Conservation (phyloP, 2,797 vertebrate genomes). For the Notamacropus eugenii region DNA sequence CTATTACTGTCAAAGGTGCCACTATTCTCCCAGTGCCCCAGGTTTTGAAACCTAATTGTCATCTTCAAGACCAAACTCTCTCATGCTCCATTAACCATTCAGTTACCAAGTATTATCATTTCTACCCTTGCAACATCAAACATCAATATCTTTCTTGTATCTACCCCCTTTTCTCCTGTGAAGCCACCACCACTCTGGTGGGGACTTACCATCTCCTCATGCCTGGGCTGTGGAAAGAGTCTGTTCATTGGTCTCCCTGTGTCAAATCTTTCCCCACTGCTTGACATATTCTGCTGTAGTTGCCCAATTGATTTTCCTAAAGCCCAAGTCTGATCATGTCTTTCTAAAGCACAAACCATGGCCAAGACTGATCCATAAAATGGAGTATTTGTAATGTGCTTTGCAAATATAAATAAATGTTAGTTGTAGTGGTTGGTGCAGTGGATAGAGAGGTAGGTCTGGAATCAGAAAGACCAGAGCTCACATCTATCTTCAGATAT, state of each 20-base stretch:
- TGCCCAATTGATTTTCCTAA: not conserved
- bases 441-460: not conserved
- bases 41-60: not conserved
- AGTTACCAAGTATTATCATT: not conserved
- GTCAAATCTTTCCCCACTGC: not conserved
- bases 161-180: not conserved
- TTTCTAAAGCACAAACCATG: too few species aligned
- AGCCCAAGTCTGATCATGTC: too few species aligned
- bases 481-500: too few species aligned
- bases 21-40: too few species aligned
- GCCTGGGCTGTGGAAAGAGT: not conserved
- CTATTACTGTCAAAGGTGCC: too few species aligned
- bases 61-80: not conserved
- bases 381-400: not conserved
- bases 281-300: not conserved
- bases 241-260: not conserved
- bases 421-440: not conserved
- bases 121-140: too few species aligned
- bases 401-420: not conserved
- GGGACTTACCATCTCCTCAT: not conserved
- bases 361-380: not conserved
- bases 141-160: not conserved
- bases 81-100: not conserved
- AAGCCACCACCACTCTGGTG: not conserved
- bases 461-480: not conserved